A percentile compares a stretch with the other conserved stretches of the same genome.
These are phyloP conservation scores for Cisticola juncidis DNA, from an alignment of 2,113 vertebrate species.

Conservation along the genomic window DNA sequence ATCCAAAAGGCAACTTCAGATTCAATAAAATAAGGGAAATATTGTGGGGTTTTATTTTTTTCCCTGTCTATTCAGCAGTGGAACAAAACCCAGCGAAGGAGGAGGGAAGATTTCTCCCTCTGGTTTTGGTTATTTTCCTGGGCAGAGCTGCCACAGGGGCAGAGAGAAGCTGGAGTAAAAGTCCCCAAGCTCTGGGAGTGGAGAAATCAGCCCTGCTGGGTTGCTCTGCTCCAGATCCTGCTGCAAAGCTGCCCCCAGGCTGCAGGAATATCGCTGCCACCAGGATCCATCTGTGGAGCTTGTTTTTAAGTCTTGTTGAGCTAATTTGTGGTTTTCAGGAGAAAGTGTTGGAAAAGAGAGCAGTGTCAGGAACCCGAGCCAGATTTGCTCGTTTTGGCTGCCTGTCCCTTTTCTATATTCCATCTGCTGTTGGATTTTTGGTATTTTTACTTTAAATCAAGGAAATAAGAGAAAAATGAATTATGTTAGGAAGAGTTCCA, in stretches of 20 bases:
- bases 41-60: background rate
- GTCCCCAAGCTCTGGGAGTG: background rate
- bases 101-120: background rate
- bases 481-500: background rate
- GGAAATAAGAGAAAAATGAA: background rate
- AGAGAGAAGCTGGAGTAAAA: background rate
- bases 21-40: background rate
- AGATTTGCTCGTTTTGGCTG: background rate
- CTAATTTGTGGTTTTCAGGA: slow-evolving; percentile 16
- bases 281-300: background rate
- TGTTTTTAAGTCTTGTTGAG: background rate
- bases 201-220: background rate
- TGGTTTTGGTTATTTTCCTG: background rate
- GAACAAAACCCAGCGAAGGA: background rate
- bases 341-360: background rate
- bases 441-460: background rate
- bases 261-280: background rate
- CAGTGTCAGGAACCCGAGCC: background rate
- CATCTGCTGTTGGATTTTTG: background rate
- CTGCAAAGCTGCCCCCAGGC: background rate
- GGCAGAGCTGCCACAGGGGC: background rate
- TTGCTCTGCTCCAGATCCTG: background rate
- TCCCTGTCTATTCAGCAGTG: background rate
- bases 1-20: background rate
- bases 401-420: background rate